phyloP scores from a whole-genome alignment of 2,797 vertebrate species.

The Hemitrygon akajei region DNA sequence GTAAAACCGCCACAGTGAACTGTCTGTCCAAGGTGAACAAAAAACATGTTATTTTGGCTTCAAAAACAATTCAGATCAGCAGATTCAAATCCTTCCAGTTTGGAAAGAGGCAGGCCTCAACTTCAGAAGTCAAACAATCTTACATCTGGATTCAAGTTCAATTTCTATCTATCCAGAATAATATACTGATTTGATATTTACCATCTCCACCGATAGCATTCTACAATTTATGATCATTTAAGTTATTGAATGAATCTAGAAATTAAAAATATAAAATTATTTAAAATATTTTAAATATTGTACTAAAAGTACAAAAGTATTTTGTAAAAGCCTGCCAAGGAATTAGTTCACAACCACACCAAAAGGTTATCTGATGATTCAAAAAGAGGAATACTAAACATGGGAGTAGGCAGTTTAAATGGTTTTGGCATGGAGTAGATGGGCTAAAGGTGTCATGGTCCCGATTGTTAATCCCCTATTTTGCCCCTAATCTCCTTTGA shows the following conservation, averaged over 20 bases:
- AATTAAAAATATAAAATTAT: not conserved
- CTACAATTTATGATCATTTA: not conserved
- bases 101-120: not conserved
- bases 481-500: no score
- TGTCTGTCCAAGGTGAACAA: not conserved
- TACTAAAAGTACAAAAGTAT: no score
- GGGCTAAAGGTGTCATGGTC: no score
- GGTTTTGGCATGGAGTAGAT: no score
- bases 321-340: not conserved
- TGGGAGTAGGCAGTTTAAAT: no score
- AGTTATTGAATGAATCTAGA: not conserved
- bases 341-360: not conserved
- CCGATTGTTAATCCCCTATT: no score
- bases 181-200: not conserved
- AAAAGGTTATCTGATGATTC: not conserved
- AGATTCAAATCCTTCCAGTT: not conserved
- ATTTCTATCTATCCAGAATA: not conserved
- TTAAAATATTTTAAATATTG: no score
- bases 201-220: not conserved
- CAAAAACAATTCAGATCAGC: not conserved
- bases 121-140: not conserved
- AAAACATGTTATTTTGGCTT: not conserved
- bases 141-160: not conserved
- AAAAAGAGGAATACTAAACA: not conserved
- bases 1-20: not conserved